phyloP scores from a whole-genome alignment of 1,140 invertebrate species.

The Diorhabda sublineata region DNA sequence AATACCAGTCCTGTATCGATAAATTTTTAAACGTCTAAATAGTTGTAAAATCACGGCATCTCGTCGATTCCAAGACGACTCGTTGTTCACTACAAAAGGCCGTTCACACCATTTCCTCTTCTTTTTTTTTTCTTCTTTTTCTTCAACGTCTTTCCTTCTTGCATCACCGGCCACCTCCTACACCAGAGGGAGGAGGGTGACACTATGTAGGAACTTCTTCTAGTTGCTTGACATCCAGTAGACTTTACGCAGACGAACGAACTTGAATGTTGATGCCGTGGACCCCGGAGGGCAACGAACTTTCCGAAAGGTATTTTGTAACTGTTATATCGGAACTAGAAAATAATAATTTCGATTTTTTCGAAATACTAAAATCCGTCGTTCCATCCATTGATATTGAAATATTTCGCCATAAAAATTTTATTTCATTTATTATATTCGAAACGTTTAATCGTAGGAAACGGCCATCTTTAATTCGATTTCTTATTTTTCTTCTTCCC shows the following conservation, averaged over 20 bases:
- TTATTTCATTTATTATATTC: too few species aligned
- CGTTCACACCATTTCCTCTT: not conserved
- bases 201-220: not conserved
- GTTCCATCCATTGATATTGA: too few species aligned
- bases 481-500: too few species aligned
- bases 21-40: too few species aligned
- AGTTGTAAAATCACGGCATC: too few species aligned
- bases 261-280: constrained; percentile 1
- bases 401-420: too few species aligned
- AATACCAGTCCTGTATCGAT: too few species aligned
- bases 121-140: not conserved
- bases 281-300: not conserved
- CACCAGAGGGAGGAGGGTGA: constrained; percentile 1
- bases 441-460: too few species aligned
- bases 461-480: too few species aligned
- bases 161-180: not conserved
- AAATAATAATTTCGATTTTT: not conserved
- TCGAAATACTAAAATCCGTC: not conserved
- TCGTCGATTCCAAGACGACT: too few species aligned
- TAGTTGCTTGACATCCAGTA: not conserved
- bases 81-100: not conserved
- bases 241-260: not conserved
- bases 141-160: not conserved
- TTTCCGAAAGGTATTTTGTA: not conserved
- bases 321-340: not conserved